phyloP scores from a whole-genome alignment of 2,113 vertebrate species.

The Coracopsis vasa region DNA sequence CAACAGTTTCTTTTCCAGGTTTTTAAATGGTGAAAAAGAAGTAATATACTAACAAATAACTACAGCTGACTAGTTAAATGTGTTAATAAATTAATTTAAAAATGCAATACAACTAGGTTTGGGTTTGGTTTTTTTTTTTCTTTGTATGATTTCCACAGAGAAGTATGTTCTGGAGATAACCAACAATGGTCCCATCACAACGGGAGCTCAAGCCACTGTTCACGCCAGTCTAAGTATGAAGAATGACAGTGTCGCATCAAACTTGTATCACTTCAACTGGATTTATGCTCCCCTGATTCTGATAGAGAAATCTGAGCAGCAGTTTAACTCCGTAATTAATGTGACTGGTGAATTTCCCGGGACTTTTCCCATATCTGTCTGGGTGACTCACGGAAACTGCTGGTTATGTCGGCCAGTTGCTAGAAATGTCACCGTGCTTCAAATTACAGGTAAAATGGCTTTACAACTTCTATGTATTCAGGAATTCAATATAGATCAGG shows the following conservation, averaged over 20 bases:
- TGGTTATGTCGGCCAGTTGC: constrained; percentile 66
- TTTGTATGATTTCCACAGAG: constrained; percentile 37
- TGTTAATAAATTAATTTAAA: not conserved
- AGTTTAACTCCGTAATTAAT: not conserved
- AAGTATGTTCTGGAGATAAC: constrained; percentile 53
- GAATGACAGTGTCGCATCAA: not conserved
- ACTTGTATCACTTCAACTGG: constrained; percentile 72
- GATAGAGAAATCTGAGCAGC: constrained; percentile 41
- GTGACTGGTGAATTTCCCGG: constrained; percentile 51
- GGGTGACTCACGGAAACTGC: constrained; percentile 68
- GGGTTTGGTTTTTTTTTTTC: not conserved
- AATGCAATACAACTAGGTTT: not conserved
- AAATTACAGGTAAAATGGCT: constrained; percentile 68
- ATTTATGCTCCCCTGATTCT: constrained; percentile 71
- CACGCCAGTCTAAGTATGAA: constrained; percentile 42
- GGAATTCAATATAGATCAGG: not conserved
- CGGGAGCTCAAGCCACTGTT: constrained; percentile 63
- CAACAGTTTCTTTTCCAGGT: not conserved
- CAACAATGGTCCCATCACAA: constrained; percentile 70
- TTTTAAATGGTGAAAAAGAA: not conserved
- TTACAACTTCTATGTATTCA: not conserved
- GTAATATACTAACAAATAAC: not conserved
- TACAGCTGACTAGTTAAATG: not conserved
- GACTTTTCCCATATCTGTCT: constrained; percentile 65
- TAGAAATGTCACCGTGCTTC: constrained; percentile 37